A percentile compares a stretch with the other conserved stretches of the same genome.
Conservation (phyloP, 1,140 invertebrate species). For the Agrypnia vestita region DNA sequence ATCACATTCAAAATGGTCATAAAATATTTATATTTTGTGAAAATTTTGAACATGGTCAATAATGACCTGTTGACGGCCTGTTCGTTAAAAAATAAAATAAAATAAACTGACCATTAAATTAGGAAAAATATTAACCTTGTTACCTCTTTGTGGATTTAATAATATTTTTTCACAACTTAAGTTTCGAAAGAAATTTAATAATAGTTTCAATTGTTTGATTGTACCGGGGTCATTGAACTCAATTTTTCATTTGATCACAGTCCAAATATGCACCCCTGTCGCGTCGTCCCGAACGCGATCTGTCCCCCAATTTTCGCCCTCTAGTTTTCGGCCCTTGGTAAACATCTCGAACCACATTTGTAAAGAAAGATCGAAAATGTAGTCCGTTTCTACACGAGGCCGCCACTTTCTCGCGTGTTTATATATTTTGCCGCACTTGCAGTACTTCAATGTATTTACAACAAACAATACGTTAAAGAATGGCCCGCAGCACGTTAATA, state of each 20-base stretch:
- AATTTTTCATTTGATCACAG: constrained; percentile 37
- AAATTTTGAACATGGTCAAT: too few relatives aligned
- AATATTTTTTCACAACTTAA: too few relatives aligned
- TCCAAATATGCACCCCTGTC: not conserved
- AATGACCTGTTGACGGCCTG: too few relatives aligned
- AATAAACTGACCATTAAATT: too few relatives aligned
- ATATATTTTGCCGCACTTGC: not conserved
- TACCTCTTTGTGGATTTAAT: too few relatives aligned
- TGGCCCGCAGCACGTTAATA: not conserved
- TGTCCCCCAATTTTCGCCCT: not conserved
- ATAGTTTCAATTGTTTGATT: not conserved
- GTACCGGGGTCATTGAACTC: constrained; percentile 31
- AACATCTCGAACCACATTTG: not conserved
- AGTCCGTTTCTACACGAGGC: not conserved
- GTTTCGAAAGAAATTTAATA: too few relatives aligned
- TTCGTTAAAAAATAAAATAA: too few relatives aligned
- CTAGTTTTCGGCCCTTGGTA: not conserved
- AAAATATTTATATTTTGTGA: too few relatives aligned
- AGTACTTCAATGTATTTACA: constrained; percentile 3
- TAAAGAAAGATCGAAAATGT: not conserved
- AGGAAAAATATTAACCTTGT: too few relatives aligned
- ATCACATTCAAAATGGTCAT: too few relatives aligned
- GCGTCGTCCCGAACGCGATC: not conserved
- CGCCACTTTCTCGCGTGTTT: not conserved
- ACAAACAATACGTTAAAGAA: constrained; percentile 36